These are phyloP conservation scores for Pollachius pollachius DNA, from an alignment of 2,113 vertebrate genomes.

Conservation along the genomic window DNA sequence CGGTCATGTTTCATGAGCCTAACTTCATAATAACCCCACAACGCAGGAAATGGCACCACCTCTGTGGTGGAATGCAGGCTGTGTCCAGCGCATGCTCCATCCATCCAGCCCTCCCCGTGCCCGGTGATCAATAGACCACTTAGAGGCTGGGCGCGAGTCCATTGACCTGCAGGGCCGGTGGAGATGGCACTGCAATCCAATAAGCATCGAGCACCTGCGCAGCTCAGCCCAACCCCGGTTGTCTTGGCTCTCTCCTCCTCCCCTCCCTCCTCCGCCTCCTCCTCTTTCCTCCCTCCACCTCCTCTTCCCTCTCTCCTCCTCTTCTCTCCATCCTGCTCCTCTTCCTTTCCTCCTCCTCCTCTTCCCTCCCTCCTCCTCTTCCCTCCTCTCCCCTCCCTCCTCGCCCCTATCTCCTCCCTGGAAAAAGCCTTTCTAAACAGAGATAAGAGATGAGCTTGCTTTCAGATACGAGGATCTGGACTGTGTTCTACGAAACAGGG, in stretches of 20 bases:
- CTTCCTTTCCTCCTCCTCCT: background rate
- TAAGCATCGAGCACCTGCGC: conserved; percentile 42
- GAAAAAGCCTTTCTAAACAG: no score
- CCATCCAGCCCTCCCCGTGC: conserved; percentile 42
- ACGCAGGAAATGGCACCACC: conserved; percentile 5
- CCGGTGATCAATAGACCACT: conserved; percentile 55
- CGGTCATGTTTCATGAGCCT: background rate
- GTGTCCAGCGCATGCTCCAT: background rate
- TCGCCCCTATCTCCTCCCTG: background rate
- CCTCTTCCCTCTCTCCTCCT: background rate
- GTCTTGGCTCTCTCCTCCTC: conserved; percentile 33
- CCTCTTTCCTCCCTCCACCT: conserved; percentile 2
- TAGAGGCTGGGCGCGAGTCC: conserved; percentile 56
- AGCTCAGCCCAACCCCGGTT: conserved; percentile 17
- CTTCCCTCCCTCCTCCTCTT: background rate
- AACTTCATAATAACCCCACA: background rate
- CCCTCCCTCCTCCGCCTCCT: no score
- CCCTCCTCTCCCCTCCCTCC: background rate
- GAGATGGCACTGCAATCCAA: conserved; percentile 52
- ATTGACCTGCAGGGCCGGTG: conserved; percentile 52
- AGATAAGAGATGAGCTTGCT: no score
- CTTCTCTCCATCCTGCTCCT: background rate
- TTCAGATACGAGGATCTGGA: no score
- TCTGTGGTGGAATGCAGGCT: conserved; percentile 46
- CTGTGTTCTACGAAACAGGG: no score